phyloP scores from a whole-genome alignment of 2,888 invertebrate species.

The Saturnia pavonia region DNA sequence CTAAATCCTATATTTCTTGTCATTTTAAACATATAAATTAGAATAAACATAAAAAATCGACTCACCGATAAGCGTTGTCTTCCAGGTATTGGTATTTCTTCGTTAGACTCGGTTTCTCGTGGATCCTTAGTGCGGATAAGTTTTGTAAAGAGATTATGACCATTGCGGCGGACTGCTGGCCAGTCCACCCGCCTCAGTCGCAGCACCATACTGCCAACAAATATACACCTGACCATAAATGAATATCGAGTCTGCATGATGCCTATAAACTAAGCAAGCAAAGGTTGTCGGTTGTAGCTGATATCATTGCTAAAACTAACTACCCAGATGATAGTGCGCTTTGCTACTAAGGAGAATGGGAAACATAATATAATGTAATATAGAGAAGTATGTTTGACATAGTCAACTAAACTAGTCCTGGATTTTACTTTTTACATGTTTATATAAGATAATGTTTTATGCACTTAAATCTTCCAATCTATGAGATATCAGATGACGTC shows the following conservation, averaged over 20 bases:
- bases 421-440: background rate
- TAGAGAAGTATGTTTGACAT: background rate
- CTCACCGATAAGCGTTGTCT: conserved; percentile 88
- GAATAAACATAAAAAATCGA: background rate
- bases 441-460: background rate
- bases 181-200: conserved; percentile 76
- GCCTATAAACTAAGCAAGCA: background rate
- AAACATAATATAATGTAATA: too few relatives aligned
- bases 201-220: conserved; percentile 39
- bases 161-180: conserved; percentile 81
- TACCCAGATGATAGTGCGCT: too few relatives aligned
- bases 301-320: too few relatives aligned
- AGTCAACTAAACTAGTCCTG: background rate
- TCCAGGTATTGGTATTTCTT: conserved; percentile 65
- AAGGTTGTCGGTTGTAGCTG: background rate
- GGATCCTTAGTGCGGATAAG: conserved; percentile 92
- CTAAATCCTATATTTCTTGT: background rate
- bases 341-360: too few relatives aligned
- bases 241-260: background rate
- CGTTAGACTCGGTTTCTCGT: conserved; percentile 82
- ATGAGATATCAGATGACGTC: background rate
- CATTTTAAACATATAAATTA: background rate
- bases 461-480: background rate
- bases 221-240: background rate
- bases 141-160: conserved; percentile 90